Evolutionary conservation across 2,797 vertebrate species (phyloP).

Genomic region (Pipistrellus pipistrellus): DNA sequence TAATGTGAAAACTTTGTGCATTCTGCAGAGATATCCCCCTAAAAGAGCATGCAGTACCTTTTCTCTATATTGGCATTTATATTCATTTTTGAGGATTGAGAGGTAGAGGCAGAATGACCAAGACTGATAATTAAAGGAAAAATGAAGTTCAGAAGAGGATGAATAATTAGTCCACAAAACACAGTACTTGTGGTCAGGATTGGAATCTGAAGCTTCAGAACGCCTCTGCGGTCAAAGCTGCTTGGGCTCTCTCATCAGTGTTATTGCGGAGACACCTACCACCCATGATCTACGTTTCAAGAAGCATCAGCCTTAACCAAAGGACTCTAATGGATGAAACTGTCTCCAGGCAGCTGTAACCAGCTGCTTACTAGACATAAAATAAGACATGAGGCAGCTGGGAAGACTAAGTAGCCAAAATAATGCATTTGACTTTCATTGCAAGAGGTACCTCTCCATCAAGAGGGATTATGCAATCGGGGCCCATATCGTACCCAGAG

Average conservation of each 20-base stretch:
- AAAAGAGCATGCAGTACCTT: not conserved
- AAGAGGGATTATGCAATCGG: conserved; percentile 81
- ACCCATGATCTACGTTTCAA: conserved; percentile 57
- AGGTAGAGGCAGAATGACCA: not conserved
- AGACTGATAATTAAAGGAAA: conserved; percentile 14
- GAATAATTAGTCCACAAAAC: not conserved
- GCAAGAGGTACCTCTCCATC: conserved; percentile 83
- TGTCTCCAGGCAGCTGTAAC: conserved; percentile 77
- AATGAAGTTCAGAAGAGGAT: conserved; percentile 15
- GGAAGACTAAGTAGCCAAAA: conserved; percentile 81
- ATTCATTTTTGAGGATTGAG: conserved; percentile 10
- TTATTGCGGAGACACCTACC: conserved; percentile 58
- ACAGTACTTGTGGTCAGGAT: not conserved
- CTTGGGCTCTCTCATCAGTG: conserved; percentile 58
- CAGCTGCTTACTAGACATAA: conserved; percentile 80
- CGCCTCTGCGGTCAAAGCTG: conserved; percentile 44
- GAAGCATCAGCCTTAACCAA: conserved; percentile 68
- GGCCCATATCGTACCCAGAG: conserved; percentile 39
- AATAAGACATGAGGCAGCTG: conserved; percentile 83
- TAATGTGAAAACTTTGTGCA: not conserved
- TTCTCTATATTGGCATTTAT: not conserved
- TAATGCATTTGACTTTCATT: conserved; percentile 80
- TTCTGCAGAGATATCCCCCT: not conserved
- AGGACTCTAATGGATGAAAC: conserved; percentile 69
- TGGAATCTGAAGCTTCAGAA: conserved; percentile 26